These are phyloP conservation scores for Oplegnathus fasciatus DNA, from an alignment of 2,113 vertebrate species.

Conservation along the genomic window DNA sequence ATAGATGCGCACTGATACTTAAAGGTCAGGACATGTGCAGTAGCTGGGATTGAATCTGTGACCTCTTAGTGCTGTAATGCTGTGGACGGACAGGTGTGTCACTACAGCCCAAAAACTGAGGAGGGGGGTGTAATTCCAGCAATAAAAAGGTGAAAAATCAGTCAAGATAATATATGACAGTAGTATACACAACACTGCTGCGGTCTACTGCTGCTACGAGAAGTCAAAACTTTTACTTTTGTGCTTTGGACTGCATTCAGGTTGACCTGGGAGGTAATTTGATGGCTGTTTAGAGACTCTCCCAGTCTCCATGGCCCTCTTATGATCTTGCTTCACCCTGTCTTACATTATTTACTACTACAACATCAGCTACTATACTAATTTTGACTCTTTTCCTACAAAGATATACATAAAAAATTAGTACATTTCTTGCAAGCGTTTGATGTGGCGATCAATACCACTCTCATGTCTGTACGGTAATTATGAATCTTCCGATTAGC, in stretches of 20 bases:
- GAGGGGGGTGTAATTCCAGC: not conserved
- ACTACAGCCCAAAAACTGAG: not conserved
- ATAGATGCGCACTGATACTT: not conserved
- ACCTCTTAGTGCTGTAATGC: not conserved
- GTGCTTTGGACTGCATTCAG: not conserved
- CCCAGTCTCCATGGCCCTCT: not conserved
- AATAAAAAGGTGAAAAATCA: not conserved
- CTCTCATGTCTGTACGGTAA: no score
- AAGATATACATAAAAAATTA: no score
- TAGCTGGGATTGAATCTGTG: not conserved
- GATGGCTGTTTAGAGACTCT: not conserved
- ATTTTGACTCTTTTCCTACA: no score
- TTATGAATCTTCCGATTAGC: no score
- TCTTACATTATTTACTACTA: not conserved
- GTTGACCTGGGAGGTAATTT: not conserved
- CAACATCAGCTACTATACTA: no score
- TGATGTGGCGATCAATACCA: no score
- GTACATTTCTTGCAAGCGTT: no score
- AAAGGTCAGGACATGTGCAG: not conserved
- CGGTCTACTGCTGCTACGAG: not conserved
- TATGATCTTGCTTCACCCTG: not conserved
- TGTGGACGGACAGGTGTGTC: conserved; percentile 12
- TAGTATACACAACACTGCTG: not conserved
- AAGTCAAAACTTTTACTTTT: not conserved
- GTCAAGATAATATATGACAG: not conserved